Evolutionary conservation across 2,113 vertebrate species (phyloP), one percentile per base, ranked within the genome.

Genomic region (Perognathus longimembris): DNA sequence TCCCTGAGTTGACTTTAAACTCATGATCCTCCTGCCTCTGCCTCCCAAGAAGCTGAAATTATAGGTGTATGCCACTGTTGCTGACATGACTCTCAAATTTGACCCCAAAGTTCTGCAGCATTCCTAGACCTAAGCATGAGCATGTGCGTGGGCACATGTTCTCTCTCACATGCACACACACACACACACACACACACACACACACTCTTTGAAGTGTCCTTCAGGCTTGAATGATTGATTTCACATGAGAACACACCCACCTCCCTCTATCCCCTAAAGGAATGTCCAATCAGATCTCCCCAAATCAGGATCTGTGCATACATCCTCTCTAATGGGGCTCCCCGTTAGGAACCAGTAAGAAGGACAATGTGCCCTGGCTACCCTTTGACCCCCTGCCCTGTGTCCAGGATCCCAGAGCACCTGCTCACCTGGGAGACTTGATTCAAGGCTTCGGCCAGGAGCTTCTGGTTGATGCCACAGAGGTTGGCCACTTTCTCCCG

Each of bases 381-480:
- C 18, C 7, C 30, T 66, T 36, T 34, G 5, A 3, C 54, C 38
- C 22, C n/a, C 17, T 11, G 20, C 26, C 42, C 42, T 26, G n/a
- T 40, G 6, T 21, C 61, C 9, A 5, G 22, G n/a, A 59, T 70
- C 45, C 74, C 67, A 18, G 0, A 0, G 26, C 1, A 17, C 36
- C 69, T 74, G 70, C 95, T 64, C 63, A 99, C 99, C 98, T 99
- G 98, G 97, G 98, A 99, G 95, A 99, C 99, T 99, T 99, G 99
- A 97, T 97, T 99, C 75, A 99, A 98, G 28, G 99, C 99, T 97
- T 99, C 99, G 7, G 99, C 99, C 95, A 99, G 97, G 64, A 99
- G 98, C 97, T 99, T 99, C 98, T 99, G 99, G 97, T 99, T 99
- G 98, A 99, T 99, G 81, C 99, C 99, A 83, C 99, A 99, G 38